Percentiles rank a stretch among this genome's conserved stretches.
These are phyloP conservation scores for Drosophila guanche DNA, from an alignment of 1,140 invertebrate species.

Conservation along the genomic window DNA sequence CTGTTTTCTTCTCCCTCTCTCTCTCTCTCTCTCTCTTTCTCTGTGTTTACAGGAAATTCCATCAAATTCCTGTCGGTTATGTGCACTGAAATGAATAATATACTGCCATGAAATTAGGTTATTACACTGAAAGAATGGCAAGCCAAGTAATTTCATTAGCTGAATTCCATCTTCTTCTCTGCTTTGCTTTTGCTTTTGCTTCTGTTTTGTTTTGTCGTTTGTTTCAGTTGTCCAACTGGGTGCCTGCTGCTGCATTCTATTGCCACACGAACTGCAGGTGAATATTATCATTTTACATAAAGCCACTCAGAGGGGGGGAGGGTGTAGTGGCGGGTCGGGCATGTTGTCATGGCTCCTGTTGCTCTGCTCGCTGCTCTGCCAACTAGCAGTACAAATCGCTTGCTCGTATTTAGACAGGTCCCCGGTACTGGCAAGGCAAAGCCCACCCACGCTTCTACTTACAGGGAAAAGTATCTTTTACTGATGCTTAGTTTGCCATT, in stretches of 20 bases:
- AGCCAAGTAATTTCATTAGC: constrained; percentile 33
- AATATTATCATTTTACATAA: constrained; percentile 41
- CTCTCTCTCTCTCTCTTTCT: constrained; percentile 1
- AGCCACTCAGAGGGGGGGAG: not conserved
- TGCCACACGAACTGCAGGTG: constrained; percentile 8
- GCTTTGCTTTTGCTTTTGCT: too few relatives aligned
- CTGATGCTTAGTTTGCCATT: constrained; percentile 73
- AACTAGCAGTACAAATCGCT: constrained; percentile 38
- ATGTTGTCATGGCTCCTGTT: constrained; percentile 34
- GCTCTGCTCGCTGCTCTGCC: constrained; percentile 27
- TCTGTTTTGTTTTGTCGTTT: not conserved
- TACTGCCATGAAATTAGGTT: constrained; percentile 46
- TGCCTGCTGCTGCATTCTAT: constrained; percentile 2
- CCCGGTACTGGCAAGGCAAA: constrained; percentile 3
- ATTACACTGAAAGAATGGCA: constrained; percentile 46
- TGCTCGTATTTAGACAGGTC: constrained; percentile 45
- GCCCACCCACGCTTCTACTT: constrained; percentile 71
- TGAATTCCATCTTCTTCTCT: not conserved
- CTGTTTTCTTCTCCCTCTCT: not conserved
- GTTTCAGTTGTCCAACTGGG: not conserved
- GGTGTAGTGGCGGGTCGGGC: too few relatives aligned
- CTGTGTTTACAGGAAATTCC: constrained; percentile 63
- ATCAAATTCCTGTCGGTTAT: constrained; percentile 54
- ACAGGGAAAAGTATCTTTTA: constrained; percentile 67
- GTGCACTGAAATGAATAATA: constrained; percentile 62